Conservation (phyloP, 2,113 vertebrate species). For the Cynopterus brachyotis region DNA sequence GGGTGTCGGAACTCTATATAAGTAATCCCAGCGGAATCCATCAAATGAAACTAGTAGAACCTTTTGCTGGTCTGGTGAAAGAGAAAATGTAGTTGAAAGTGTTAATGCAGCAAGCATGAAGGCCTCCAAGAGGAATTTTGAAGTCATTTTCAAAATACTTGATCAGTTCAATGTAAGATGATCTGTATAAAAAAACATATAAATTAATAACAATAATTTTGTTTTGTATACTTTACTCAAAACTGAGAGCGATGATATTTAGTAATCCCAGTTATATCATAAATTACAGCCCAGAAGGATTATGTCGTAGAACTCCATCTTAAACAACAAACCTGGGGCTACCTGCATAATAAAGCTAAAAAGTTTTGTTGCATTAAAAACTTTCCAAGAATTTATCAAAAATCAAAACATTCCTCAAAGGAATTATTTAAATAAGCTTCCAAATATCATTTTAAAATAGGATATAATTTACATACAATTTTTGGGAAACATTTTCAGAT, state of each 20-base stretch:
- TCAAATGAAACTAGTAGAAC: slow-evolving; percentile 94
- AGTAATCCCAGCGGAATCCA: slow-evolving; percentile 95
- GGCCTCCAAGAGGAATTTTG: slow-evolving; percentile 30
- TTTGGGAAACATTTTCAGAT: slow-evolving; percentile 9
- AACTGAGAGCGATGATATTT: background rate
- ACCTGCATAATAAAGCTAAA: background rate
- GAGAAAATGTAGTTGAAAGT: background rate
- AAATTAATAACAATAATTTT: slow-evolving; percentile 29
- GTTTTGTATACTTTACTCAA: background rate
- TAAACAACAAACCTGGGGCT: background rate
- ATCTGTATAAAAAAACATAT: slow-evolving; percentile 70
- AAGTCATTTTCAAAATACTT: slow-evolving; percentile 67
- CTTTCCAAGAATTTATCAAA: slow-evolving; percentile 12
- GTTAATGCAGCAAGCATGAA: slow-evolving; percentile 40
- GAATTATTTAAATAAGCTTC: background rate
- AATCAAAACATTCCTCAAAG: slow-evolving; percentile 15
- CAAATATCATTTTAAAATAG: background rate
- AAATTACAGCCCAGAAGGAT: background rate
- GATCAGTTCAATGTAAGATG: slow-evolving; percentile 34
- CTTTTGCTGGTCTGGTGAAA: slow-evolving; percentile 77
- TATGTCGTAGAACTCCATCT: background rate
- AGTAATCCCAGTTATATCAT: background rate
- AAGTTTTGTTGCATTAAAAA: background rate
- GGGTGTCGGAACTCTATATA: slow-evolving; percentile 87
- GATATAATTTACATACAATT: background rate